Conservation (phyloP, 2,888 invertebrate genomes). For the Chrysolina americana region DNA sequence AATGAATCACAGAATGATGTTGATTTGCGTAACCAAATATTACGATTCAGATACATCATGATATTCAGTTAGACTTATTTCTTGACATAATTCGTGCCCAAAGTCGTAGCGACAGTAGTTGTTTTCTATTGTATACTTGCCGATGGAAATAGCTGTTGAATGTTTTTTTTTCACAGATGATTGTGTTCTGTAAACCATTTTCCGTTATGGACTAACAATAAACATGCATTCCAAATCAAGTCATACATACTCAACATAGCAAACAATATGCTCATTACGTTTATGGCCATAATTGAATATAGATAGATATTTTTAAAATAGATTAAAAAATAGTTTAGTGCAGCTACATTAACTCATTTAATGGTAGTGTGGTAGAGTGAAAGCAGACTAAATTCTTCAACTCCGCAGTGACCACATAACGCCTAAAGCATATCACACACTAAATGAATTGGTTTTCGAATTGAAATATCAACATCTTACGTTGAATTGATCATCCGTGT, state of each 20-base stretch:
- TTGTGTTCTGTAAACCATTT: no score
- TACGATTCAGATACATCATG: no score
- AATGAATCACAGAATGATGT: no score
- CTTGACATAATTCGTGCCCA: no score
- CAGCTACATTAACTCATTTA: constrained; percentile 40
- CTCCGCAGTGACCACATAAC: constrained; percentile 32
- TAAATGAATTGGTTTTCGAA: background rate
- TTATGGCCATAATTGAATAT: constrained; percentile 3
- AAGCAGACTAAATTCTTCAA: constrained; percentile 39
- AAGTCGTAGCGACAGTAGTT: no score
- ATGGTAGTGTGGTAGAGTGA: constrained; percentile 38
- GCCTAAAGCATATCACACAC: constrained; percentile 39
- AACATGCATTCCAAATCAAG: background rate
- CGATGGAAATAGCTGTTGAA: no score
- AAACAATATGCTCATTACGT: background rate
- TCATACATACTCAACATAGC: background rate
- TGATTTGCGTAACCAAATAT: no score
- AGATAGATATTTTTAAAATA: background rate
- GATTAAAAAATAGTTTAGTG: constrained; percentile 33
- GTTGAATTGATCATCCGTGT: no score
- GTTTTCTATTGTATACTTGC: no score
- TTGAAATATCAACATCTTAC: background rate
- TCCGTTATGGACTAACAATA: no score
- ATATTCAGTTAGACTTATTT: no score
- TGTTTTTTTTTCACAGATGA: no score